Evolutionary conservation across 1,140 invertebrate genomes (phyloP).

Genomic region (Oedothorax gibbosus): DNA sequence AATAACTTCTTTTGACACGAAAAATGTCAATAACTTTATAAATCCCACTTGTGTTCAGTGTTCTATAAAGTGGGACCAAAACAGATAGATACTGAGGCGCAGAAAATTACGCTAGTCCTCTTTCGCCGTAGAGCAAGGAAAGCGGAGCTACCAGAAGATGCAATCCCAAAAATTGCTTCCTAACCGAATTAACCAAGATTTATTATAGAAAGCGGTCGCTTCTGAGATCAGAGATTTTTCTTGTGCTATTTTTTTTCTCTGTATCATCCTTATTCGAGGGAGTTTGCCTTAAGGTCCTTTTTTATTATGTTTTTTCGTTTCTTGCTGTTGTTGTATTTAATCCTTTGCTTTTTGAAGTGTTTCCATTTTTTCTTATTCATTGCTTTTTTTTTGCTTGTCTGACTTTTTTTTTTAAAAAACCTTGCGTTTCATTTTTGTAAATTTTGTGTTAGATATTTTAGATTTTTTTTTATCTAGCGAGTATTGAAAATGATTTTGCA

Average conservation of each 20-base stretch:
- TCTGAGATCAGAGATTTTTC: constrained; percentile 57
- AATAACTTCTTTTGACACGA: too few species aligned
- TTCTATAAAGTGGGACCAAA: too few species aligned
- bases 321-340: constrained; percentile 42
- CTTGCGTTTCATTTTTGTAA: neutral
- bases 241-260: neutral
- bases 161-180: constrained; percentile 60
- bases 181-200: constrained; percentile 61
- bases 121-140: neutral
- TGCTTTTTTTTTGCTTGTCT: constrained; percentile 22
- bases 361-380: constrained; percentile 53
- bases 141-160: constrained; percentile 20
- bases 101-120: constrained; percentile 50
- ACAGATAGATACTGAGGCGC: constrained; percentile 43
- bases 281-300: constrained; percentile 32
- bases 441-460: constrained; percentile 1
- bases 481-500: neutral
- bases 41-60: too few species aligned
- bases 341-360: constrained; percentile 43
- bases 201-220: constrained; percentile 57
- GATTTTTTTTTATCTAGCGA: neutral
- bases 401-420: constrained; percentile 17
- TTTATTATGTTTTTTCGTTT: constrained; percentile 28
- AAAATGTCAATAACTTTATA: too few species aligned
- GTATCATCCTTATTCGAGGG: constrained; percentile 20